Conservation (phyloP, 2,797 vertebrate species). For the Chelmon rostratus region DNA sequence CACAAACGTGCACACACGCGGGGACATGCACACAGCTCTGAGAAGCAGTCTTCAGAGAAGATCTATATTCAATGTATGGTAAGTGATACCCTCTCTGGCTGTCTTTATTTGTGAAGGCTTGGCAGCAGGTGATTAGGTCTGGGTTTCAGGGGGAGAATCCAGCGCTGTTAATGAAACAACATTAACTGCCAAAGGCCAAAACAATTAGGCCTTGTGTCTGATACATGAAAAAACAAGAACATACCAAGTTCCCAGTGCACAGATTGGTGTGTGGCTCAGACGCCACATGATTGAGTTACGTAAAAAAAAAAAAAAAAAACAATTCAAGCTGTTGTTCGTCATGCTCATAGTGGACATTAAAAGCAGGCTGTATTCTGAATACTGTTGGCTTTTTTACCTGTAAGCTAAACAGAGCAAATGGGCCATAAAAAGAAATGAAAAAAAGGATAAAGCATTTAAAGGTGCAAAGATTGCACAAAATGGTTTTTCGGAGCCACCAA, state of each 20-base stretch:
- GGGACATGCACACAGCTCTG: constrained; percentile 29
- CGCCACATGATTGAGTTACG: constrained; percentile 24
- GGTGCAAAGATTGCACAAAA: neutral
- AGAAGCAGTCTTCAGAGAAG: constrained; percentile 66
- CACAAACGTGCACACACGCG: neutral
- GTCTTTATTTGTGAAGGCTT: constrained; percentile 61
- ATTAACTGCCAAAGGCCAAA: constrained; percentile 52
- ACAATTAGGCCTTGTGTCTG: constrained; percentile 49
- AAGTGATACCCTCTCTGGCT: constrained; percentile 57
- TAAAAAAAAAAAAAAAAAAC: neutral
- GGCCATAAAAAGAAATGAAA: neutral
- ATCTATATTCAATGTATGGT: constrained; percentile 73
- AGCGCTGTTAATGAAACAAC: constrained; percentile 53
- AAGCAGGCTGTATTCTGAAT: neutral
- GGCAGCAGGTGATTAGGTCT: constrained; percentile 63
- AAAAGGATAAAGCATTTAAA: neutral
- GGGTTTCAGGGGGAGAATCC: constrained; percentile 24
- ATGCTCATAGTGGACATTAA: neutral
- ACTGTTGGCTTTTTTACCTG: neutral
- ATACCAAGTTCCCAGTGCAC: neutral
- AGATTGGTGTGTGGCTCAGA: constrained; percentile 25
- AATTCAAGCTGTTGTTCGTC: constrained; percentile 1
- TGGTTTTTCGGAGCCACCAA: neutral
- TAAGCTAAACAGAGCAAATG: neutral
- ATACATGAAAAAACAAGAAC: constrained; percentile 34